Percentiles rank a stretch among this genome's conserved stretches.
These are phyloP conservation scores for Coelogynopora nodosa DNA, from an alignment of 2,888 invertebrate genomes.

Conservation along the genomic window DNA sequence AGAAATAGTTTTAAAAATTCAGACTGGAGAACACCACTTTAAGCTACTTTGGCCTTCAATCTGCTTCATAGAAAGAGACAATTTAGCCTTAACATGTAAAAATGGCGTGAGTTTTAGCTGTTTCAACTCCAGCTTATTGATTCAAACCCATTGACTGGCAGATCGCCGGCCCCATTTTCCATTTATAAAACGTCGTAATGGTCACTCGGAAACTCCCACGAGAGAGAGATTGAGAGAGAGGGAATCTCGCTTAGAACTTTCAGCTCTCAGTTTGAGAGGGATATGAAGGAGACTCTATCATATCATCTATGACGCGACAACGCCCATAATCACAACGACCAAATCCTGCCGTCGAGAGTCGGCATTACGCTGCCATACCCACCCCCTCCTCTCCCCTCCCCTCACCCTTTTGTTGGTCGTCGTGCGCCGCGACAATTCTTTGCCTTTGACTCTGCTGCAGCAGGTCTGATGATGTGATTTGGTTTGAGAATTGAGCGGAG, in stretches of 20 bases:
- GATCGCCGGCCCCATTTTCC: background rate
- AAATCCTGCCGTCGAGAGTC: background rate
- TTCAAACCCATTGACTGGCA: background rate
- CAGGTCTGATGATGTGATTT: too few relatives aligned
- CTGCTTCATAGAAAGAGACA: too few relatives aligned
- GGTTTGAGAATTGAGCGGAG: too few relatives aligned
- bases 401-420: background rate
- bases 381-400: background rate
- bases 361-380: background rate
- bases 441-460: too few relatives aligned
- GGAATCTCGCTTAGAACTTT: background rate
- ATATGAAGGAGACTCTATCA: background rate
- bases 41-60: too few relatives aligned
- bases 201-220: background rate
- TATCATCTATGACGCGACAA: slow-evolving; percentile 28
- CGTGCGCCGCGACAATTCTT: background rate
- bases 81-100: slow-evolving; percentile 6
- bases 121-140: background rate
- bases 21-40: too few relatives aligned
- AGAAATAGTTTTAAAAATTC: too few relatives aligned
- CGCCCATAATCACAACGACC: slow-evolving; percentile 19
- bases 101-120: slow-evolving; percentile 2
- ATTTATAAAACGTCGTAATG: background rate
- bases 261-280: background rate
- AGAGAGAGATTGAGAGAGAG: background rate